Evolutionary conservation across 2,113 vertebrate genomes (phyloP).

Genomic region (Colistium nudipinnis): DNA sequence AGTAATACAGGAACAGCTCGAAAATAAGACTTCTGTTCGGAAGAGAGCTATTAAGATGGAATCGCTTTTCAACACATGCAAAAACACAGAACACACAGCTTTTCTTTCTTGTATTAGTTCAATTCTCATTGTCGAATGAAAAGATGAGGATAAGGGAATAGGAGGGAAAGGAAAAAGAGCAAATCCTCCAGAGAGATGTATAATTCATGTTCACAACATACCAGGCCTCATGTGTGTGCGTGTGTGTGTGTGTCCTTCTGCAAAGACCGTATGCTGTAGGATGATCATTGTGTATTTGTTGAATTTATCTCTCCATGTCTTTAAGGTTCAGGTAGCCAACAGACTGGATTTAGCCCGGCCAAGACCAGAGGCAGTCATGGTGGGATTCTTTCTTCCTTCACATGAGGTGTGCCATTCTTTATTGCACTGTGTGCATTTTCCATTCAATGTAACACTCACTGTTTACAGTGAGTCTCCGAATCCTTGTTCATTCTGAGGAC

Average conservation of each 20-base stretch:
- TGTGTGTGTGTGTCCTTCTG: slow-evolving; percentile 28
- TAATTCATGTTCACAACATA: slow-evolving; percentile 77
- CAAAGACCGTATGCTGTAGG: slow-evolving; percentile 48
- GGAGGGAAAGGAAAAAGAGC: slow-evolving; percentile 38
- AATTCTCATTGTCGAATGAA: slow-evolving; percentile 38
- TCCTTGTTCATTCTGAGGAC: background rate
- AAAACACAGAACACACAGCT: background rate
- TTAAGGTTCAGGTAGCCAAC: slow-evolving; percentile 48
- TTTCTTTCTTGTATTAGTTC: slow-evolving; percentile 46
- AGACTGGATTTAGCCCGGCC: slow-evolving; percentile 66
- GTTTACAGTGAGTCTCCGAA: background rate
- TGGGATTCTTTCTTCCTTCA: slow-evolving; percentile 29
- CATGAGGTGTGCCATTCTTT: slow-evolving; percentile 21
- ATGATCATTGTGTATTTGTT: slow-evolving; percentile 71
- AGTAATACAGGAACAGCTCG: background rate
- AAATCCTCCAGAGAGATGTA: slow-evolving; percentile 75
- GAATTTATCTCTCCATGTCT: slow-evolving; percentile 58
- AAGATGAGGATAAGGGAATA: slow-evolving; percentile 24
- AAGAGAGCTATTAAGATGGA: background rate
- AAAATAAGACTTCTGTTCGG: slow-evolving; percentile 13
- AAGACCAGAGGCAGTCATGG: slow-evolving; percentile 43
- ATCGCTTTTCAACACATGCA: slow-evolving; percentile 10
- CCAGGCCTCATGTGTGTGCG: slow-evolving; percentile 22
- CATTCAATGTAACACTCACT: slow-evolving; percentile 8
- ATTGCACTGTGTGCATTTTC: slow-evolving; percentile 25